Percentiles rank a stretch among this genome's conserved stretches.
Evolutionary conservation across 2,797 vertebrate genomes (phyloP).

Genomic region (Enteromius argenteus): DNA sequence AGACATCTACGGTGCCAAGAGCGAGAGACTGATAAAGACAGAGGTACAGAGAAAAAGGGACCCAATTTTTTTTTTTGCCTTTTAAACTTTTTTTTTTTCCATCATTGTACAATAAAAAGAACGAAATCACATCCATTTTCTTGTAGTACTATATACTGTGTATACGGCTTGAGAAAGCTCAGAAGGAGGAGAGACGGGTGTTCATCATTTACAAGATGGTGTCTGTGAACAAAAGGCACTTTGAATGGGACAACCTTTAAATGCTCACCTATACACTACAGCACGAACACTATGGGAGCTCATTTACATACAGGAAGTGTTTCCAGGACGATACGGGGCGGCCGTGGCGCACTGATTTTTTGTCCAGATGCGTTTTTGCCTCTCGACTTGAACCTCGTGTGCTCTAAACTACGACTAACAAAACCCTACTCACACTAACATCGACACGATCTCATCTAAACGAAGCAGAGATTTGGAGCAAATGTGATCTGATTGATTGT

Average conservation of each 20-base stretch:
- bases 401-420: constrained; percentile 54
- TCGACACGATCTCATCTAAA: constrained; percentile 48
- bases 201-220: constrained; percentile 82
- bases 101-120: constrained; percentile 83
- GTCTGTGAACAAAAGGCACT: constrained; percentile 88
- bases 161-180: constrained; percentile 77
- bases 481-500: constrained; percentile 37
- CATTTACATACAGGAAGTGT: constrained; percentile 75
- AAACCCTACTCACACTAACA: constrained; percentile 56
- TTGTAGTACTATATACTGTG: constrained; percentile 84
- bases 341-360: constrained; percentile 19
- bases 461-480: not conserved
- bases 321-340: constrained; percentile 9
- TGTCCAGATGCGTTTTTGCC: constrained; percentile 20
- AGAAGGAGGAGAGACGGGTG: constrained; percentile 65
- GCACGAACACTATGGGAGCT: constrained; percentile 81
- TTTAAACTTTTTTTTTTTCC: no score
- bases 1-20: constrained; percentile 73
- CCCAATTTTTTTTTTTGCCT: constrained; percentile 78
- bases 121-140: constrained; percentile 90
- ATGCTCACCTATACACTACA: constrained; percentile 84
- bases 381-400: constrained; percentile 52
- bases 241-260: constrained; percentile 86
- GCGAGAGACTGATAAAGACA: constrained; percentile 70
- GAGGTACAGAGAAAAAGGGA: constrained; percentile 76